These are phyloP conservation scores for Lasaia peninsularis DNA, from an alignment of 1,140 invertebrate genomes.

Conservation along the genomic window DNA sequence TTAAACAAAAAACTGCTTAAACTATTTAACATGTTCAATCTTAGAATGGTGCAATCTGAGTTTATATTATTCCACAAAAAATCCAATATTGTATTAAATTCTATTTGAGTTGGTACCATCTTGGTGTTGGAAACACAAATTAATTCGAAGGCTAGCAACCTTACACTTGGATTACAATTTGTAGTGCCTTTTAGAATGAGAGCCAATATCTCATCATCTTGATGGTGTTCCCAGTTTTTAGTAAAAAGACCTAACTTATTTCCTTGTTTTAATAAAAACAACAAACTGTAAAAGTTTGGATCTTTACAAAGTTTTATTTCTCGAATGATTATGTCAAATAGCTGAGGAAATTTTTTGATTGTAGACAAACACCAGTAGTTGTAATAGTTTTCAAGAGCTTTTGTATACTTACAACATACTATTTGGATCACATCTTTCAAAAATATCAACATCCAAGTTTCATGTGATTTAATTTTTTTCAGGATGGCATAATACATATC, in stretches of 20 bases:
- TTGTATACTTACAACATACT: conserved; percentile 33
- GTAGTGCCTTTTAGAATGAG: conserved; percentile 35
- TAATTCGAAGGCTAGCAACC: conserved; percentile 62
- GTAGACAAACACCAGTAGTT: conserved; percentile 70
- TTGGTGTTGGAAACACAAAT: conserved; percentile 51
- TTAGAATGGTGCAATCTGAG: conserved; percentile 62
- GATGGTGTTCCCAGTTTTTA: conserved; percentile 30
- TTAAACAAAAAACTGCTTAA: conserved; percentile 47
- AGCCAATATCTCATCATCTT: conserved; percentile 22
- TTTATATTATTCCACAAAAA: conserved; percentile 65
- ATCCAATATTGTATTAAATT: conserved; percentile 48
- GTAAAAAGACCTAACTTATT: conserved; percentile 51
- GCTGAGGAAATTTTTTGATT: conserved; percentile 57
- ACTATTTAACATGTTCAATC: conserved; percentile 57
- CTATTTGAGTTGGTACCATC: conserved; percentile 36
- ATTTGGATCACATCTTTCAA: conserved; percentile 34
- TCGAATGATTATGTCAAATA: conserved; percentile 38
- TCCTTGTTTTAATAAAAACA: conserved; percentile 57
- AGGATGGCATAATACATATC: conserved; percentile 68
- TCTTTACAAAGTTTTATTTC: conserved; percentile 34
- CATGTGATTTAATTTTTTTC: conserved; percentile 43
- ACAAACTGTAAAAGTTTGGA: conserved; percentile 41
- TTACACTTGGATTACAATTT: conserved; percentile 44
- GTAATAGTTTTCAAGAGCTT: conserved; percentile 56
- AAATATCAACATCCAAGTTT: conserved; percentile 56